Evolutionary conservation across 2,113 vertebrate genomes (phyloP), one percentile per base, ranked within the genome.

Genomic region (Mastomys coucha): DNA sequence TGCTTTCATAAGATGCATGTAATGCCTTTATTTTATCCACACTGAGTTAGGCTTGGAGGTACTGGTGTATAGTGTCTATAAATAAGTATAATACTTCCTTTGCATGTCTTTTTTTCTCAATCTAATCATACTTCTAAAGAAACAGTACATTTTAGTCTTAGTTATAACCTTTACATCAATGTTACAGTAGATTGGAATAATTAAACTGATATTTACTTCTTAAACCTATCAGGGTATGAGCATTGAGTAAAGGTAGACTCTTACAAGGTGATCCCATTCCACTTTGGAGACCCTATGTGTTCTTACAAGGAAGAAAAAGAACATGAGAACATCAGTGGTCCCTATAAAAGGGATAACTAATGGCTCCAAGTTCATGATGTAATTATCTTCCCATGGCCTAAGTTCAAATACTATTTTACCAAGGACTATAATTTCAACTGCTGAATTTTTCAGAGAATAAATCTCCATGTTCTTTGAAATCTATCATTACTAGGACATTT

Each of bases 11-110:
- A 20, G 7, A 11, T 84, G 1, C 67, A 63, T n/a, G 20, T 24
- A 39, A 39, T 19, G 7, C 26, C 31, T 26, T 19, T 36, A 36
- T 86, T 22, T 70, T 19, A 14, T 1, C 17, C 1, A 24, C 49
- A 12, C 4, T 24, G 39, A 12, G 1, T 14, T 26, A 6, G 22
- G 26, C 24, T 5, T 77, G 42, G 16, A 1, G 31, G 20, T 13
- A 28, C 51, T 1, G 31, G n/a, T 33, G 33, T 9, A 0, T 10
- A 7, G 26, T 24, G 6, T 10, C 7, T 14, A 33, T 31, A 12
- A 3, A 22, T 20, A 10, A 5, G 0, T 10, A 33, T 12, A 14
- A n/a, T 16, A 51, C 19, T 11, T 76, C 14, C 31, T 11, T 19
- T 89, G 8, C 0, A 7, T 51, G 42, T 26, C 63, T 67, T 7